Base-by-base conservation (phyloP, 2,888 invertebrate genomes). In the Drosophila testacea region DNA sequence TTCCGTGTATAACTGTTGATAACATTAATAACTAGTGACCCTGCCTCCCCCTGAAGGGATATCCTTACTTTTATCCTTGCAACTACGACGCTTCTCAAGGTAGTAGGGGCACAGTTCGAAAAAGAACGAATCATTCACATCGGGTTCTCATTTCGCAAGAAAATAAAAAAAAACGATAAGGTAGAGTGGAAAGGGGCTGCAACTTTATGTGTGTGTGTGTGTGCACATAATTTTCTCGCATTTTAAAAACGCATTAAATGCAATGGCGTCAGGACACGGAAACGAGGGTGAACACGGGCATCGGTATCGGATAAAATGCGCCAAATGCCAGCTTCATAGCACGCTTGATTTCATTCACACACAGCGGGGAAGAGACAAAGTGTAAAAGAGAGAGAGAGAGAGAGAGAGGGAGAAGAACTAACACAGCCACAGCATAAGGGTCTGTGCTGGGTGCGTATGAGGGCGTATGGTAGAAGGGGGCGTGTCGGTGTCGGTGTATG, bases 241-340 rank as follows among this genome's bases (percentile, higher is more conserved):
- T 68, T 73, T 81, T 78, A 64, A 78, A 83, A 81, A 73, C 69
- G 63, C 81, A 83, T 86, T 81, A 83, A 86, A 74, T 77, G 67
- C 64, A 81, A 83, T 77, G 63, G 77, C 64, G 54, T 28, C 39
- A 27, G 51, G 36, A 54, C 48, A 73, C 52, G 62, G 28, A 6
- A 44, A 55, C 27, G 46, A 13, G 46, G 46, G 44, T 36, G 55
- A 38, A 11, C 27, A 34, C 34, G 34, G 32, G 7, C 54, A 50
- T 6, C 27, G 36, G 11, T 13, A 39, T 22, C 22, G 22, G 22
- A 22, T 22, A 22, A 65, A 61, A 46, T 22, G 41, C 32, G 51
- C 51, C 51, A 47, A 76, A 60, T 77, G 46, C 62, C 50, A 61
- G 67, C 66, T 46, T 47, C 55, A 38, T 48, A 28, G 36, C 63